Conservation (phyloP, 2,888 invertebrate genomes). For the Heliconius aoede region DNA sequence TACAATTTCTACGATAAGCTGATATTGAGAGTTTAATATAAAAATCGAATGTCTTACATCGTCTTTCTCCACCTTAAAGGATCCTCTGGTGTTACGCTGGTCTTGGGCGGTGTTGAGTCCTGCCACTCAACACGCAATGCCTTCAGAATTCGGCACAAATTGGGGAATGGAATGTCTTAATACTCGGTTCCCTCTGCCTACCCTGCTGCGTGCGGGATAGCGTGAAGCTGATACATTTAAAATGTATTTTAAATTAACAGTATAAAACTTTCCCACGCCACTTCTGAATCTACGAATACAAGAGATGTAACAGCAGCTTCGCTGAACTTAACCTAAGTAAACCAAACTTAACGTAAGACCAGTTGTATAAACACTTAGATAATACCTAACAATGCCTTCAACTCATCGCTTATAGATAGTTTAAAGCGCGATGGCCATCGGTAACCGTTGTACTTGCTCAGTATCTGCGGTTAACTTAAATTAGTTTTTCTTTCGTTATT, state of each 20-base stretch:
- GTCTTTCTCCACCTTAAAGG: too few species aligned
- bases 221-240: too few species aligned
- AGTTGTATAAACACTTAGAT: constrained; percentile 41
- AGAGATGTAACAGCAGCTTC: constrained; percentile 19
- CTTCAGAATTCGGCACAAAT: too few species aligned
- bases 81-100: too few species aligned
- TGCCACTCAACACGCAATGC: too few species aligned
- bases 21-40: not conserved
- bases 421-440: constrained; percentile 33
- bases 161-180: too few species aligned
- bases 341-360: too few species aligned
- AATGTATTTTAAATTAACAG: not conserved
- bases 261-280: not conserved
- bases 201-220: too few species aligned
- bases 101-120: too few species aligned
- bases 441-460: constrained; percentile 60
- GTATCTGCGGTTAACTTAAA: constrained; percentile 75
- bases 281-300: not conserved
- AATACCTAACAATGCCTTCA: constrained; percentile 43
- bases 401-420: constrained; percentile 44
- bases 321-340: constrained; percentile 20
- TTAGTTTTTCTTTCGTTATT: constrained; percentile 58
- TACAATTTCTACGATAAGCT: constrained; percentile 1
- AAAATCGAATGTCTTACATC: not conserved
- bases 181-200: too few species aligned